These are phyloP conservation scores for Hydrotaea diabolus DNA, from an alignment of 2,888 invertebrate species.

Conservation along the genomic window DNA sequence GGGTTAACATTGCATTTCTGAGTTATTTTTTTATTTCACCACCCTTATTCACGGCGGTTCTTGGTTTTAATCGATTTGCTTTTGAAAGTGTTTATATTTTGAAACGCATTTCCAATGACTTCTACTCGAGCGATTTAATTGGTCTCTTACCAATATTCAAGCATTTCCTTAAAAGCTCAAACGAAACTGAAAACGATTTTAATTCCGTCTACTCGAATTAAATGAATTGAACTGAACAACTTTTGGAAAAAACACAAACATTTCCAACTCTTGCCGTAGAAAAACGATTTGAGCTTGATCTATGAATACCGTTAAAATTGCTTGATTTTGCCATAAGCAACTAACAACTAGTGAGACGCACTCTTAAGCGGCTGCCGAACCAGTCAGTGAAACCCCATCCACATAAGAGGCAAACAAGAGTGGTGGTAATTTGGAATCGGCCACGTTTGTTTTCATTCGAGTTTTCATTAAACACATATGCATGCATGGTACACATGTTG, in stretches of 20 bases:
- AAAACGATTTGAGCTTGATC: conserved; percentile 61
- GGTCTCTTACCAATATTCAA: too few species aligned
- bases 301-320: conserved; percentile 24
- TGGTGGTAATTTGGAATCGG: not conserved
- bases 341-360: not conserved
- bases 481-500: not conserved
- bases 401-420: too few species aligned
- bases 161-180: too few species aligned
- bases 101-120: too few species aligned
- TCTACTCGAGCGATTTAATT: too few species aligned
- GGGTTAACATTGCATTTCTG: too few species aligned
- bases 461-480: not conserved
- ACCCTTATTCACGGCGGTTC: too few species aligned
- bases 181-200: not conserved
- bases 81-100: too few species aligned
- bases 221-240: conserved; percentile 1
- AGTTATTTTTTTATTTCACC: too few species aligned
- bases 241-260: not conserved
- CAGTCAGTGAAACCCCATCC: not conserved
- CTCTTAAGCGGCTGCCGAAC: not conserved
- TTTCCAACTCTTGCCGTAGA: not conserved
- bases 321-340: not conserved
- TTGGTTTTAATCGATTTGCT: too few species aligned
- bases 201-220: not conserved
- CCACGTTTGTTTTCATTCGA: conserved; percentile 6